phyloP scores from a whole-genome alignment of 2,113 vertebrate species.

The Cynocephalus volans region DNA sequence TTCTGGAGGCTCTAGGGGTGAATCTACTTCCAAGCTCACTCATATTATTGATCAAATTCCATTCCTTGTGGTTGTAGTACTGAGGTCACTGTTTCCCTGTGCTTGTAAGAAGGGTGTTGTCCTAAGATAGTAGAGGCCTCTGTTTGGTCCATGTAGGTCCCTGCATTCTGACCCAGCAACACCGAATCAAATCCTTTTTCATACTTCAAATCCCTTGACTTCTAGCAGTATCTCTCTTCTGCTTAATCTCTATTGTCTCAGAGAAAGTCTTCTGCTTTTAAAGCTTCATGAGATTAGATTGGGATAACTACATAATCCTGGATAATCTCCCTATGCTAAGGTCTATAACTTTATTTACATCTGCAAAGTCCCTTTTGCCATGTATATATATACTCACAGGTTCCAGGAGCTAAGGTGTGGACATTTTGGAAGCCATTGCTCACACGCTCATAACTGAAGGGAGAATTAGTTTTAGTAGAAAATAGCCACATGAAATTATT shows the following conservation, averaged over 20 bases:
- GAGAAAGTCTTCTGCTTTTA: not conserved
- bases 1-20: not conserved
- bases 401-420: not conserved
- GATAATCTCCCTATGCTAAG: not conserved
- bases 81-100: not conserved
- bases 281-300: not conserved
- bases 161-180: not conserved
- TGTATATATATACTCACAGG: not conserved
- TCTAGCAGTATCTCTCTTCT: not conserved
- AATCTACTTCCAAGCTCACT: not conserved
- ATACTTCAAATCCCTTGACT: not conserved
- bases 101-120: rapidly evolving
- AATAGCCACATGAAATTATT: not conserved
- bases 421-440: not conserved
- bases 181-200: not conserved
- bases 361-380: not conserved
- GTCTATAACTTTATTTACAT: not conserved
- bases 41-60: not conserved
- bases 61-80: not conserved
- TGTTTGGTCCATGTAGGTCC: not conserved
- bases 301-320: not conserved
- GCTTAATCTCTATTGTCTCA: not conserved
- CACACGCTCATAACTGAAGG: not conserved
- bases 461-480: not conserved
- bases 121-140: not conserved